These are phyloP conservation scores for Pyrrhia umbra DNA, from an alignment of 2,888 invertebrate species.

Conservation along the genomic window DNA sequence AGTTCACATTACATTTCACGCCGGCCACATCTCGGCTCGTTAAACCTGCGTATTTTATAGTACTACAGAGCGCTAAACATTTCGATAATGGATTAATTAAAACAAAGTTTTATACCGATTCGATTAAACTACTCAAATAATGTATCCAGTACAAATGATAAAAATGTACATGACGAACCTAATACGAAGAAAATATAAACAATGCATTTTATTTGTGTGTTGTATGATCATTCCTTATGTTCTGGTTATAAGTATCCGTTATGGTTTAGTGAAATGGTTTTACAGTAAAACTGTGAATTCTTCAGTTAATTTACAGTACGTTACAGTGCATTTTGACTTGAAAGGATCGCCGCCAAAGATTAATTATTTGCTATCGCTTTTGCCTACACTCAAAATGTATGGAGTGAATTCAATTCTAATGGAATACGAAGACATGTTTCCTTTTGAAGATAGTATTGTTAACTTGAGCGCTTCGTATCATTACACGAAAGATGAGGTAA, in stretches of 20 bases:
- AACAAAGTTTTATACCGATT: background rate
- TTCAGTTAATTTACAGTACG: slow-evolving; percentile 77
- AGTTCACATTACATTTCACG: slow-evolving; percentile 21
- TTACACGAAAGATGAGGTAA: slow-evolving; percentile 88
- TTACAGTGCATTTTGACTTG: slow-evolving; percentile 95
- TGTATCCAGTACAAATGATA: background rate
- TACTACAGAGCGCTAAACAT: background rate
- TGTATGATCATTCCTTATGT: background rate
- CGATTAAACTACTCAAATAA: no score
- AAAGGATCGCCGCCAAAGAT: slow-evolving; percentile 95
- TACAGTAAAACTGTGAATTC: background rate
- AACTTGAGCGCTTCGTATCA: slow-evolving; percentile 91
- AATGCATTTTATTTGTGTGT: background rate
- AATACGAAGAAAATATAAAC: background rate
- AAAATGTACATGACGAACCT: background rate
- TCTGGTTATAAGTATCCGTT: background rate
- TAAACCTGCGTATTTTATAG: slow-evolving; percentile 15
- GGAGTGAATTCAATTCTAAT: slow-evolving; percentile 95
- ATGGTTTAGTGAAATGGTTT: no score
- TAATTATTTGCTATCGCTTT: slow-evolving; percentile 90
- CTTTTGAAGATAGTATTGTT: slow-evolving; percentile 91
- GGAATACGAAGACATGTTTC: slow-evolving; percentile 97
- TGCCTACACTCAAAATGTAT: slow-evolving; percentile 90
- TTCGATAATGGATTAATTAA: background rate
- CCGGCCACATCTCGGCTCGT: slow-evolving; percentile 5